Percentiles rank a stretch among this genome's conserved stretches.
These are phyloP conservation scores for Propithecus coquereli DNA, from an alignment of 2,113 vertebrate genomes.

Conservation along the genomic window DNA sequence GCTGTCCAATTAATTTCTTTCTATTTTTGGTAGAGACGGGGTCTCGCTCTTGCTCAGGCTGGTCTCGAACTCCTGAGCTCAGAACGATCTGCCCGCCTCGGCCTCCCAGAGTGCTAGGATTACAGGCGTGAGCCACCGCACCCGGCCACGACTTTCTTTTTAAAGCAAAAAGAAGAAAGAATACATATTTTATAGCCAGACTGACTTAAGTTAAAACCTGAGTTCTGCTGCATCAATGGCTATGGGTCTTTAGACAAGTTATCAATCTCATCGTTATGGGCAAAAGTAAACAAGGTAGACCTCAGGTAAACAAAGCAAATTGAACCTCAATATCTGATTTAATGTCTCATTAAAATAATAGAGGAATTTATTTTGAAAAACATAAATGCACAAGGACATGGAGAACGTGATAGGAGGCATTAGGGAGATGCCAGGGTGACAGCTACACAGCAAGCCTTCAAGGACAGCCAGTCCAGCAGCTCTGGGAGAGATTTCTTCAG, in stretches of 20 bases:
- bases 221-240: not conserved
- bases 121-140: too few relatives aligned
- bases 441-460: not conserved
- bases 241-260: not conserved
- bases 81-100: too few relatives aligned
- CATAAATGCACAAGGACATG: not conserved
- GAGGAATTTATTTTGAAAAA: constrained; percentile 26
- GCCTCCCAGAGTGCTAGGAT: too few relatives aligned
- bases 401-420: not conserved
- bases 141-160: not conserved
- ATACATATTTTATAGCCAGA: not conserved
- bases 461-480: not conserved
- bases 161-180: not conserved
- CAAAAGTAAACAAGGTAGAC: constrained; percentile 15
- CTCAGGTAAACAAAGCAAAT: constrained; percentile 1
- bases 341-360: constrained; percentile 33
- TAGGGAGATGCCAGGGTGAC: not conserved
- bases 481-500: not conserved
- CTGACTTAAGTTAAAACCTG: not conserved
- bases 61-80: too few relatives aligned
- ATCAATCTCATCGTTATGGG: not conserved
- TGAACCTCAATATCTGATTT: constrained; percentile 24
- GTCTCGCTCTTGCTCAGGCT: too few relatives aligned
- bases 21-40: too few relatives aligned
- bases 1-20: too few relatives aligned